Percentiles rank a stretch among this genome's conserved stretches.
phyloP scores from a whole-genome alignment of 2,113 vertebrate genomes.

The Uropsilus gracilis region DNA sequence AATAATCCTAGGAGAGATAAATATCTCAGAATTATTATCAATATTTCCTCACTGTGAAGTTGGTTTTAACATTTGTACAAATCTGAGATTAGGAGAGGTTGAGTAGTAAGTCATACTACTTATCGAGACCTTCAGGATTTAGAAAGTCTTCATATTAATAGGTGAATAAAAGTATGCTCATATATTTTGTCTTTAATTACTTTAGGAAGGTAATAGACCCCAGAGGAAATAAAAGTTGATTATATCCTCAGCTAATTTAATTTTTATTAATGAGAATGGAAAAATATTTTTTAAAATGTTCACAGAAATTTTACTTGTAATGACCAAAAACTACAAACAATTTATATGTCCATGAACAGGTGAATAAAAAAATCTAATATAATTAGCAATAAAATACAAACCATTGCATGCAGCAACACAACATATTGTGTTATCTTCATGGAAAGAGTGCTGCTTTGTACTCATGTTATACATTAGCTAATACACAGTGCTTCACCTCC shows the following conservation, averaged over 20 bases:
- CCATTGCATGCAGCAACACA: too few species aligned
- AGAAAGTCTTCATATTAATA: neutral
- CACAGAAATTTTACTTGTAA: too few species aligned
- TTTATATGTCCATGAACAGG: too few species aligned
- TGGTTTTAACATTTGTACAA: neutral
- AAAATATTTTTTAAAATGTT: too few species aligned
- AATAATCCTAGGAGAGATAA: neutral
- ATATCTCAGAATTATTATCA: neutral
- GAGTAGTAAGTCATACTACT: neutral
- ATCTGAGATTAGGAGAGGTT: neutral
- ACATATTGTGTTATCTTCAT: too few species aligned
- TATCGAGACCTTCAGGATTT: neutral
- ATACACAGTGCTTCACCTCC: too few species aligned
- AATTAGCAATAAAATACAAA: too few species aligned
- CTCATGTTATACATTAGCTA: too few species aligned
- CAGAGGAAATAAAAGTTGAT: neutral
- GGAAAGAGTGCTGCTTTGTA: too few species aligned
- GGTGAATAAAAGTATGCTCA: neutral
- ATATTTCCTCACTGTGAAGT: neutral
- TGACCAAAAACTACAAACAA: too few species aligned
- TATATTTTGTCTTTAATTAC: neutral
- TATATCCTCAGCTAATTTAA: constrained; percentile 10
- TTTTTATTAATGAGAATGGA: neutral
- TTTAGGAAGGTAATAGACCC: neutral
- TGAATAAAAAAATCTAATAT: too few species aligned